Conservation (phyloP, 2,797 vertebrate genomes). For the Enteromius mattozi region DNA sequence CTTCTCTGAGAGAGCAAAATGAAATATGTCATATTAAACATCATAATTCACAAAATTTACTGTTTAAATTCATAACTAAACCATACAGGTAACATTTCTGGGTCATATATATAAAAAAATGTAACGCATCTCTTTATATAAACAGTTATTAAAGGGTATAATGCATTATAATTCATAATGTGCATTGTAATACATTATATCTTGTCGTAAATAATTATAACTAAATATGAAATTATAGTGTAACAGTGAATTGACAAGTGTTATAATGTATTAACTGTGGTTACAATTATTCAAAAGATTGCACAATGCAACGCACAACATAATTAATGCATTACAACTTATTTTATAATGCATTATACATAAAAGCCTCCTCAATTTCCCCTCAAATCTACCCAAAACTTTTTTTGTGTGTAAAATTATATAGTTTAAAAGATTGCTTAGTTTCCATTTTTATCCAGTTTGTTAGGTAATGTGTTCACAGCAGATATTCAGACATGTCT, state of each 20-base stretch:
- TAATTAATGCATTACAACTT: too few relatives aligned
- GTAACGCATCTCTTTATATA: too few relatives aligned
- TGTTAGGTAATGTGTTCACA: background rate
- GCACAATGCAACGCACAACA: too few relatives aligned
- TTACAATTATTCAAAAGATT: too few relatives aligned
- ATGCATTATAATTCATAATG: too few relatives aligned
- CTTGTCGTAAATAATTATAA: too few relatives aligned
- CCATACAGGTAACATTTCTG: background rate
- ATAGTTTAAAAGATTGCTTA: background rate
- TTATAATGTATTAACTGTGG: too few relatives aligned
- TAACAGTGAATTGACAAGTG: too few relatives aligned
- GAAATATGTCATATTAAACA: background rate
- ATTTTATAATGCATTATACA: too few relatives aligned
- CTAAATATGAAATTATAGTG: too few relatives aligned
- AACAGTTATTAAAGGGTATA: too few relatives aligned
- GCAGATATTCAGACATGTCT: background rate
- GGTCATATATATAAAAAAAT: background rate
- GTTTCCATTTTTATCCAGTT: background rate
- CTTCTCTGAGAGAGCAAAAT: conserved; percentile 76
- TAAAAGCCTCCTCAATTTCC: background rate
- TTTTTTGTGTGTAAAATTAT: background rate
- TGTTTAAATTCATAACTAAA: background rate
- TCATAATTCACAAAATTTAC: background rate
- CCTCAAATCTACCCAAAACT: background rate
- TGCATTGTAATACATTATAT: too few relatives aligned